Conservation (phyloP, 2,797 vertebrate genomes). For the Lepus townsendii region DNA sequence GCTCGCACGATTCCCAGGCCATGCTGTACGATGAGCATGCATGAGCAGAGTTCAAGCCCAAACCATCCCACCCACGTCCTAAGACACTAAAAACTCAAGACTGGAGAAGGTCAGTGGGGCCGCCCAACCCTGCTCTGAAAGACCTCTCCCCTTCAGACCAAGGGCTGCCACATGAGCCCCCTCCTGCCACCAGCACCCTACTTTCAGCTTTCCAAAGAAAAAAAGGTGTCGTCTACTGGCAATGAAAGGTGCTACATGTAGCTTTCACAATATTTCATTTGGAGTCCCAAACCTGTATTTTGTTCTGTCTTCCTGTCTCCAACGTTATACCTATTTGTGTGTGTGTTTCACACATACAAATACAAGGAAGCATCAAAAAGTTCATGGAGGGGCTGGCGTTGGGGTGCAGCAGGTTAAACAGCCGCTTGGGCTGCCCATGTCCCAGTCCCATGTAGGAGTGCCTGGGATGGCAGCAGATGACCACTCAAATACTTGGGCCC, state of each 20-base stretch:
- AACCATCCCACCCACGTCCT: constrained; percentile 44
- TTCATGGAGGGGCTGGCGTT: too few species aligned
- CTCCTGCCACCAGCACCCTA: neutral
- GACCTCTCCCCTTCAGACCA: neutral
- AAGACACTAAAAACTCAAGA: neutral
- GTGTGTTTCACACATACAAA: neutral
- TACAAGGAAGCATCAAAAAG: too few species aligned
- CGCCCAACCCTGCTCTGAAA: neutral
- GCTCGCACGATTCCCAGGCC: constrained; percentile 76
- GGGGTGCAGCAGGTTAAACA: too few species aligned
- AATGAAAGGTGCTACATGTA: neutral
- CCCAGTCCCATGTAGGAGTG: too few species aligned
- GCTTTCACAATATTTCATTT: constrained; percentile 29
- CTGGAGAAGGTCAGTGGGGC: neutral
- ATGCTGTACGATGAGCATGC: constrained; percentile 75
- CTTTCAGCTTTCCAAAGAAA: constrained; percentile 51
- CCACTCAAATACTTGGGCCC: too few species aligned
- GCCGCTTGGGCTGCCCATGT: too few species aligned
- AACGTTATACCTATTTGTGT: neutral
- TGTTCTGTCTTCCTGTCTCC: neutral
- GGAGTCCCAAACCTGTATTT: constrained; percentile 6
- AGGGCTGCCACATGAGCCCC: neutral
- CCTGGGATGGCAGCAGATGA: too few species aligned
- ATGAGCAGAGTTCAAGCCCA: constrained; percentile 77
- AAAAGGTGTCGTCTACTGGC: neutral